Percentiles rank a stretch among this genome's conserved stretches.
These are phyloP conservation scores for Falco columbarius DNA, from an alignment of 2,797 vertebrate species.

Conservation along the genomic window DNA sequence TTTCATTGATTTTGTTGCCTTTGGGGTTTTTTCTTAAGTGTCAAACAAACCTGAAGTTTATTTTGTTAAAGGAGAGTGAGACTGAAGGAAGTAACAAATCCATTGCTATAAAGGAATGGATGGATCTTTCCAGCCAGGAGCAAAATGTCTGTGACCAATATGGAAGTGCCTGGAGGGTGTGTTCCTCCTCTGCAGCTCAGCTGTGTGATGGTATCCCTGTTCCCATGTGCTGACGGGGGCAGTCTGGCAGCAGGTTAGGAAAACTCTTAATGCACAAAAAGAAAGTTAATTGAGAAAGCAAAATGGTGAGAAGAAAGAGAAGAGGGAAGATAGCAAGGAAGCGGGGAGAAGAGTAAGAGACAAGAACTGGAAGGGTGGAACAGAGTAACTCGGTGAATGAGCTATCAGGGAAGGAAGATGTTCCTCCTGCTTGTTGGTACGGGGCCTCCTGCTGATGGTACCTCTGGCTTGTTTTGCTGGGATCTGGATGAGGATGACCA, in stretches of 20 bases:
- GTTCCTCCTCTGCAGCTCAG: neutral
- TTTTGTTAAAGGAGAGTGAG: neutral
- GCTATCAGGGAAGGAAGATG: neutral
- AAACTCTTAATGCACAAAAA: neutral
- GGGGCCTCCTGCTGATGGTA: neutral
- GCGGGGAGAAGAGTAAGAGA: neutral
- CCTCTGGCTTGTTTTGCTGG: neutral
- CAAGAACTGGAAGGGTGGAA: neutral
- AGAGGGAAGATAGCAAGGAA: neutral
- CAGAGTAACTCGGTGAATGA: neutral
- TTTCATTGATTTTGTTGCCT: neutral
- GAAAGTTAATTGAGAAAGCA: neutral
- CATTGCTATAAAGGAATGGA: neutral
- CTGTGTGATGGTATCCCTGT: neutral
- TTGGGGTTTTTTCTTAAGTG: neutral
- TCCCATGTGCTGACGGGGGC: neutral
- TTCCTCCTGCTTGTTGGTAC: neutral
- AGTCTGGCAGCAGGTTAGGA: neutral
- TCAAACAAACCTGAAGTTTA: neutral
- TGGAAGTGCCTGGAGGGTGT: fast-evolving
- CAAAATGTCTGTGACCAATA: neutral
- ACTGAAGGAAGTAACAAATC: neutral
- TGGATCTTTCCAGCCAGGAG: neutral
- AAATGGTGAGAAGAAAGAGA: neutral
- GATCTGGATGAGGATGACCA: neutral